These are phyloP conservation scores for Meloidogyne chitwoodi DNA, from an alignment of 1,140 invertebrate species.

Conservation along the genomic window DNA sequence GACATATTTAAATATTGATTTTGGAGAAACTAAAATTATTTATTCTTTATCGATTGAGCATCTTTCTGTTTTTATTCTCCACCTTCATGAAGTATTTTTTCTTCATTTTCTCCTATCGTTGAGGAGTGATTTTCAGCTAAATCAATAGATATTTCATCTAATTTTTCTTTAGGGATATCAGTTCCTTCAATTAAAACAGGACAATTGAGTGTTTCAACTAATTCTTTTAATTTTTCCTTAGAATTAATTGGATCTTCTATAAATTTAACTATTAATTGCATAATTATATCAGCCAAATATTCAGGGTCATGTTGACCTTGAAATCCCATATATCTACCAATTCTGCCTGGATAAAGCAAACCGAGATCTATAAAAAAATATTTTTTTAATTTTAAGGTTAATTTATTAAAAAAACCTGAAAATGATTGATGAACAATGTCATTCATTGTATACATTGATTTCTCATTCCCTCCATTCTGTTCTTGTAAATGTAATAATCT, in stretches of 20 bases:
- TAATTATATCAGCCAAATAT: slow-evolving; percentile 10
- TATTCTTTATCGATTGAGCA: not conserved
- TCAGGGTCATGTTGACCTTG: slow-evolving; percentile 51
- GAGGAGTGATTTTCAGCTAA: not conserved
- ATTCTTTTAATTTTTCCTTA: not conserved
- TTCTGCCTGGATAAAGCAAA: slow-evolving; percentile 58
- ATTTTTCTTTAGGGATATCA: not conserved
- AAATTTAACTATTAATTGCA: not conserved
- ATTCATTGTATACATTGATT: slow-evolving; percentile 48
- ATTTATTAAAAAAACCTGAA: not conserved
- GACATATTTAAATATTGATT: too few relatives aligned
- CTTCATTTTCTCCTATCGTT: not conserved
- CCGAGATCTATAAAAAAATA: slow-evolving; percentile 60
- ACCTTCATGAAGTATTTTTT: not conserved
- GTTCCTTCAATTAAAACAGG: not conserved
- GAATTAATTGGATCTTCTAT: not conserved
- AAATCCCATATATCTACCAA: slow-evolving; percentile 61
- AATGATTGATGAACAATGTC: slow-evolving; percentile 63
- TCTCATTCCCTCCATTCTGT: slow-evolving; percentile 47
- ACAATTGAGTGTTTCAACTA: not conserved
- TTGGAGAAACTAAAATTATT: too few relatives aligned
- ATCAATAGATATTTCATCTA: not conserved
- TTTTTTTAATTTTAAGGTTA: not conserved
- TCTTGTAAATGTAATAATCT: slow-evolving; percentile 63
- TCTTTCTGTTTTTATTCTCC: not conserved